These are phyloP conservation scores for Mantis religiosa DNA, from an alignment of 2,888 invertebrate species.

Conservation along the genomic window DNA sequence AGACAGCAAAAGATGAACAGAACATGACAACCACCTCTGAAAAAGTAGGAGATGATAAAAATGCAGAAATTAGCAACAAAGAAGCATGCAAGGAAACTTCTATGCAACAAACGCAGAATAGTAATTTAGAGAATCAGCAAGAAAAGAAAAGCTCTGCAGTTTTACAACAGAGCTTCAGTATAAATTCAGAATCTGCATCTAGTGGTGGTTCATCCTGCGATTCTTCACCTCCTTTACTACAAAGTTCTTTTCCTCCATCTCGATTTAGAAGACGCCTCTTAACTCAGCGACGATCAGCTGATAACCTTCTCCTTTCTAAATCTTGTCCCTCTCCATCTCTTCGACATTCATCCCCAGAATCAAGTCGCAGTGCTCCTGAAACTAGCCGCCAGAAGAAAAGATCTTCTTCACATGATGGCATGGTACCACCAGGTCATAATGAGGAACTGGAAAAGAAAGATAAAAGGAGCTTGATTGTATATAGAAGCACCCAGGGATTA, in stretches of 20 bases:
- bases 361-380: conserved; percentile 42
- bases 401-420: conserved; percentile 41
- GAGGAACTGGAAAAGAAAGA: conserved; percentile 2
- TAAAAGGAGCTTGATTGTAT: not conserved
- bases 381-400: conserved; percentile 37
- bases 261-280: conserved; percentile 39
- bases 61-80: not conserved
- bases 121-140: not conserved
- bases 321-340: conserved; percentile 41
- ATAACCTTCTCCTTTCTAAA: conserved; percentile 39
- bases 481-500: conserved; percentile 36
- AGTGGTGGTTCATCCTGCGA: conserved; percentile 27
- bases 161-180: not conserved
- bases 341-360: conserved; percentile 44
- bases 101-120: not conserved
- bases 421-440: conserved; percentile 30
- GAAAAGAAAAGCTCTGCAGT: not conserved
- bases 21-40: not conserved
- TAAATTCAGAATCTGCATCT: conserved; percentile 20
- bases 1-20: not conserved
- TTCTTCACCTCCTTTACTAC: conserved; percentile 16
- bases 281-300: conserved; percentile 41
- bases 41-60: not conserved
- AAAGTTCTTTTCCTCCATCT: conserved; percentile 16
- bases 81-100: not conserved